phyloP scores from a whole-genome alignment of 2,797 vertebrate genomes.

The Chrosomus eos region DNA sequence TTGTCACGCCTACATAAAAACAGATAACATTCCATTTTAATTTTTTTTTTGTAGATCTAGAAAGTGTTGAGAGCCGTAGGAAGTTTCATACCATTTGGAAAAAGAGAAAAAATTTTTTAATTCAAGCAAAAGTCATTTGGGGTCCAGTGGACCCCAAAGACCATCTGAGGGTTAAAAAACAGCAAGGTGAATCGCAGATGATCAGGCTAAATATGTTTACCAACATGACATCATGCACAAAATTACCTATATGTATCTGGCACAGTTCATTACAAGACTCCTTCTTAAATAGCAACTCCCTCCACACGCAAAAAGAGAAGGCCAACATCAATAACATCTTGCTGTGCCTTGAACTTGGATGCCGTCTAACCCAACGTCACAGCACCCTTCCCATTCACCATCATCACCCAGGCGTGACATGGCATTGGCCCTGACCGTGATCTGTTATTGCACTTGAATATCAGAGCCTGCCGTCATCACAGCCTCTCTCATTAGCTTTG shows the following conservation, averaged over 20 bases:
- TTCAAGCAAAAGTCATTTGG: too few species aligned
- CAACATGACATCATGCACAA: background rate
- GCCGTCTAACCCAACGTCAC: slow-evolving; percentile 62
- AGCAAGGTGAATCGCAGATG: slow-evolving; percentile 8
- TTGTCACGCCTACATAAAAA: too few species aligned
- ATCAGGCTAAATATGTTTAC: background rate
- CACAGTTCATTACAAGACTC: slow-evolving; percentile 1
- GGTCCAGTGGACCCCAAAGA: too few species aligned
- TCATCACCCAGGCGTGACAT: slow-evolving; percentile 66
- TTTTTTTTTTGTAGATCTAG: too few species aligned
- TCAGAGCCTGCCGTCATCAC: slow-evolving; percentile 80
- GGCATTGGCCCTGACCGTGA: slow-evolving; percentile 79
- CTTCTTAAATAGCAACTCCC: slow-evolving; percentile 12
- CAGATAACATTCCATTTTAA: too few species aligned
- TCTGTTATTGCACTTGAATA: slow-evolving; percentile 78
- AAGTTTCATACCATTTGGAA: too few species aligned
- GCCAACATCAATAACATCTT: slow-evolving; percentile 39
- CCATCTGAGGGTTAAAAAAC: background rate
- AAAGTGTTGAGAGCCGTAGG: too few species aligned
- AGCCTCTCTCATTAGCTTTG: slow-evolving; percentile 76
- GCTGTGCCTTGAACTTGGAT: slow-evolving; percentile 72
- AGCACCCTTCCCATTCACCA: slow-evolving; percentile 48
- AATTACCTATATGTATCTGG: background rate
- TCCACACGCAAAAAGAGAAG: background rate
- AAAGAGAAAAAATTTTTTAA: too few species aligned